Base-by-base conservation (phyloP, 1,140 invertebrate genomes). In the Elymnias hypermnestra region DNA sequence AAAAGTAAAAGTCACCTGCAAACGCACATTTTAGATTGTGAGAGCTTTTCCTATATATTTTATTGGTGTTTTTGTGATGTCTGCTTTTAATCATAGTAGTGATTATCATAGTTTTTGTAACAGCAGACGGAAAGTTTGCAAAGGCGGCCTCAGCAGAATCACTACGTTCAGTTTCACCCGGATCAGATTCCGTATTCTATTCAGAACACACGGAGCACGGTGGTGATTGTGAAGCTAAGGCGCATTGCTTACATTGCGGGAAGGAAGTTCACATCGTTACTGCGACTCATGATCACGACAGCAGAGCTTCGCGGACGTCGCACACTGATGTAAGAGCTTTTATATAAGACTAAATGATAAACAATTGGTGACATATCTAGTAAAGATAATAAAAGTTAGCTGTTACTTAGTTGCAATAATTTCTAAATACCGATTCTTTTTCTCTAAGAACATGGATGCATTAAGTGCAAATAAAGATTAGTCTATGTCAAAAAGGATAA, bases 101-200 rank as follows among this genome's bases (percentile, higher is more conserved):
- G 13, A 44, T 19, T 33, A 35, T 28, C 47, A 36, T 41, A 62
- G 40, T 53, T 62, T 62, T 57, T 54, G 40, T 57, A 62, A 62
- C 57, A 57, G 55, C 56, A 74, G 84, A 86, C 60, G 71, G 73
- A 45, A 85, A 86, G 57, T 86, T 90, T 64, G 87, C 94, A 14
- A 95, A 95, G 79, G 93, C 94, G n/a, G 78, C 94, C 33, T 95
- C 94, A 57, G 93, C 93, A 19, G 94, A 95, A 76, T 95, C 93
- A 0, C 74, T 95, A 38, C 89, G 94, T 43, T 95, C 94, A 2
- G 93, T 94, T 39, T 95, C 94, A 67, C 94, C 94, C 7, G 94
- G 94, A 7, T 95, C 94, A 57, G 94, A 95, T 74, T 95, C 93
- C 43, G 94, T 96, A 12, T 96, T 96, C 76, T 95, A 95, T 74